A percentile compares a stretch with the other conserved stretches of the same genome.
Evolutionary conservation across 2,113 vertebrate genomes (phyloP).

Genomic region (Halcyon malimbica): DNA sequence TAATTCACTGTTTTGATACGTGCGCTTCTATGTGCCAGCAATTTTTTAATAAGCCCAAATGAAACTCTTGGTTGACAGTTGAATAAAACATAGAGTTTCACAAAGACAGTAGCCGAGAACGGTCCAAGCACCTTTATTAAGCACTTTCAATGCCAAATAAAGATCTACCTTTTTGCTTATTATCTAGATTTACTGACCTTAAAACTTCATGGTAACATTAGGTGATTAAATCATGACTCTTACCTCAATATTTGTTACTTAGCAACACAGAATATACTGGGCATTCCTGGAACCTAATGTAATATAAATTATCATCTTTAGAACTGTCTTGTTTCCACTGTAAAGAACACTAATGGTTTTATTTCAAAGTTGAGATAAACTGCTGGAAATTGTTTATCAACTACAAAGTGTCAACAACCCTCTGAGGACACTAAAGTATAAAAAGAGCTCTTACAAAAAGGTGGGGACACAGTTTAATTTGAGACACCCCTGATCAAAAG

Average conservation of each 20-base stretch:
- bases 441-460: neutral
- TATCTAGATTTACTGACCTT: slow-evolving; percentile 51
- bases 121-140: slow-evolving; percentile 42
- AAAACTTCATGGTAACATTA: slow-evolving; percentile 54
- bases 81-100: slow-evolving; percentile 36
- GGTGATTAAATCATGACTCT: slow-evolving; percentile 49
- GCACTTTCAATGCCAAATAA: slow-evolving; percentile 44
- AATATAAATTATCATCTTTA: slow-evolving; percentile 23
- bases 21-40: neutral
- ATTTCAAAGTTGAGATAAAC: slow-evolving; percentile 13
- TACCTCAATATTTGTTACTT: slow-evolving; percentile 50
- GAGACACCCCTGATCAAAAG: neutral
- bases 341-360: slow-evolving; percentile 11
- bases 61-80: slow-evolving; percentile 36
- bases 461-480: neutral
- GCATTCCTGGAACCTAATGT: slow-evolving; percentile 37
- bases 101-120: slow-evolving; percentile 31
- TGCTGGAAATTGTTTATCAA: slow-evolving; percentile 11
- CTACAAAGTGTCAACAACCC: slow-evolving; percentile 11
- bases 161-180: slow-evolving; percentile 53
- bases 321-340: slow-evolving; percentile 12
- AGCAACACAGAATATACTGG: slow-evolving; percentile 27
- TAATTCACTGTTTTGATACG: slow-evolving; percentile 42
- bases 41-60: slow-evolving; percentile 55
- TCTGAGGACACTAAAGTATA: neutral